These are phyloP conservation scores for Harpalus rufipes DNA, from an alignment of 2,888 invertebrate species.

Conservation along the genomic window DNA sequence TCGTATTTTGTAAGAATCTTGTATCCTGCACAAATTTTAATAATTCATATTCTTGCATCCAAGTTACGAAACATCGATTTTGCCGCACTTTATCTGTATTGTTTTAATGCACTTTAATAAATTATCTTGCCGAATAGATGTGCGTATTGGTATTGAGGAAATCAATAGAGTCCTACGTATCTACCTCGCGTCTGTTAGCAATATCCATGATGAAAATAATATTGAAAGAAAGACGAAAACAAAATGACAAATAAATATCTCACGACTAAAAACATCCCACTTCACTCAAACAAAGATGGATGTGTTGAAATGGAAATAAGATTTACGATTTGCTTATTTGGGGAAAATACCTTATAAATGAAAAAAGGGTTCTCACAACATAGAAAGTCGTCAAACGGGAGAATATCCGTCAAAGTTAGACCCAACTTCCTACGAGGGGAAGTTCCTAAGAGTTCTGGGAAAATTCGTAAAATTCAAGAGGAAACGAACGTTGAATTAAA, in stretches of 20 bases:
- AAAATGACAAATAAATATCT: slow-evolving; percentile 53
- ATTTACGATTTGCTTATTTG: slow-evolving; percentile 62
- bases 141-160: slow-evolving; percentile 13
- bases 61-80: neutral
- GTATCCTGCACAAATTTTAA: neutral
- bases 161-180: slow-evolving; percentile 14
- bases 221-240: slow-evolving; percentile 35
- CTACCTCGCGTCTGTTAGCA: slow-evolving; percentile 15
- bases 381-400: slow-evolving; percentile 55
- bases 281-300: slow-evolving; percentile 52
- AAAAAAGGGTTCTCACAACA: slow-evolving; percentile 36
- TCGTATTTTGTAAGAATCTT: neutral
- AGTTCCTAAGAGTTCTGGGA: slow-evolving; percentile 19
- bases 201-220: slow-evolving; percentile 51
- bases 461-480: slow-evolving; percentile 27
- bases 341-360: slow-evolving; percentile 40
- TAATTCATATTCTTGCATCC: neutral
- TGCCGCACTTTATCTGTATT: slow-evolving; percentile 9
- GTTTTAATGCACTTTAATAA: slow-evolving; percentile 29
- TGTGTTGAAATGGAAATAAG: slow-evolving; percentile 58
- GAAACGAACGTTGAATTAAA: slow-evolving; percentile 28
- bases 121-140: slow-evolving; percentile 6
- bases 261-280: slow-evolving; percentile 1
- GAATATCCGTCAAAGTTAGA: slow-evolving; percentile 49
- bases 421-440: slow-evolving; percentile 1